Percentiles rank a stretch among this genome's conserved stretches.
phyloP scores from a whole-genome alignment of 2,797 vertebrate genomes.

The Dendrocincla fuliginosa region DNA sequence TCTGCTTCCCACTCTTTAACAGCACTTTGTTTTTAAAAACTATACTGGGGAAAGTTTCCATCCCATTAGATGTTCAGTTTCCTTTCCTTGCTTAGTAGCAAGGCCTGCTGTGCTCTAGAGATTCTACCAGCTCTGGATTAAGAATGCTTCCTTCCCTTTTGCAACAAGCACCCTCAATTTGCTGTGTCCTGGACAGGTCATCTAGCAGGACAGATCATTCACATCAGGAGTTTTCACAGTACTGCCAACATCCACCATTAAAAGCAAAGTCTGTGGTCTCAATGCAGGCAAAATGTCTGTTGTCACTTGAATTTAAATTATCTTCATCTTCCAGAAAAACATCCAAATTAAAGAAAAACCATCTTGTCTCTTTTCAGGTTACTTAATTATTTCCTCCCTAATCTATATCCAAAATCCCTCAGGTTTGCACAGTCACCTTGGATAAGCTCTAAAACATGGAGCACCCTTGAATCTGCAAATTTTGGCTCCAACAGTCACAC shows the following conservation, averaged over 20 bases:
- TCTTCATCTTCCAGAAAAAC: not conserved
- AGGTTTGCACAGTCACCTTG: not conserved
- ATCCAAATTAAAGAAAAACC: not conserved
- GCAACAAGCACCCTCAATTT: not conserved
- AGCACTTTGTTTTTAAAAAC: not conserved
- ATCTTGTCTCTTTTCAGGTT: not conserved
- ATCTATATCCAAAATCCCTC: not conserved
- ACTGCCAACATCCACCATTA: not conserved
- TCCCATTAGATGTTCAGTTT: not conserved
- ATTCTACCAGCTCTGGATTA: not conserved
- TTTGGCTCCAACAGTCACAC: not conserved
- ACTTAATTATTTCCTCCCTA: not conserved
- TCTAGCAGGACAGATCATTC: not conserved
- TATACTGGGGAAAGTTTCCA: not conserved
- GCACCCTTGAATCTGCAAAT: not conserved
- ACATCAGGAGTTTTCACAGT: not conserved
- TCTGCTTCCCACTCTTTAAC: not conserved
- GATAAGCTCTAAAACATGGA: not conserved
- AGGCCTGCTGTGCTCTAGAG: not conserved
- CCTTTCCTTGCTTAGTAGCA: not conserved
- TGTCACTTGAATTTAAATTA: not conserved
- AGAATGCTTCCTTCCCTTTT: not conserved
- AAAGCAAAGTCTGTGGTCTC: not conserved
- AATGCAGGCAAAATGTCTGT: not conserved
- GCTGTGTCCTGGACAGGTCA: not conserved